Percentiles rank a stretch among this genome's conserved stretches.
Conservation (phyloP, 1,140 invertebrate species). For the Sipha flava region DNA sequence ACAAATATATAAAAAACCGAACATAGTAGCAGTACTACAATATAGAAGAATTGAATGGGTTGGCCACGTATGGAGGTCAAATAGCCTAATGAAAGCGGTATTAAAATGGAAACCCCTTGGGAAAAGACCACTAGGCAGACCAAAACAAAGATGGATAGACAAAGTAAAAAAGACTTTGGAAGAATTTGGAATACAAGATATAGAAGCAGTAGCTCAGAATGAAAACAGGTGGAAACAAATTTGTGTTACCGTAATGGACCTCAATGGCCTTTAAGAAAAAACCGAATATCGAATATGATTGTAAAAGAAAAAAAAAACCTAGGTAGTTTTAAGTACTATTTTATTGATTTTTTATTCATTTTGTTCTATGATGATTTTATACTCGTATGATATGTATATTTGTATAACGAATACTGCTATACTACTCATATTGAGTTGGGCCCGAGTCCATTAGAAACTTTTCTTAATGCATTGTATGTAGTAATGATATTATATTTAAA, state of each 20-base stretch:
- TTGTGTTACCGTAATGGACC: neutral
- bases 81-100: neutral
- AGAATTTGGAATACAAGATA: neutral
- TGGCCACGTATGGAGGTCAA: neutral
- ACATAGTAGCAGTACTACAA: neutral
- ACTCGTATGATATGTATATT: no score
- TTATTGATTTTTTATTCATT: no score
- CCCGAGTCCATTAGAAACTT: no score
- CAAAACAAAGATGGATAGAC: constrained; percentile 11
- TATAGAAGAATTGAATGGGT: neutral
- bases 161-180: neutral
- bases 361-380: no score
- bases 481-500: no score
- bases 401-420: no score
- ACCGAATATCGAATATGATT: no score
- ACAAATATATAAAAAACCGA: neutral
- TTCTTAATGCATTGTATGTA: no score
- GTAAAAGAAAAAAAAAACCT: no score
- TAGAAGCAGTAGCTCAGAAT: neutral
- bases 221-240: neutral
- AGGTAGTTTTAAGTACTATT: no score
- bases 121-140: neutral
- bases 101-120: neutral
- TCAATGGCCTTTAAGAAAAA: neutral
- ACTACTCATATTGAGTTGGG: no score